Percentiles rank a stretch among this genome's conserved stretches.
These are phyloP conservation scores for Athalia circularis DNA, from an alignment of 2,888 invertebrate genomes.

Conservation along the genomic window DNA sequence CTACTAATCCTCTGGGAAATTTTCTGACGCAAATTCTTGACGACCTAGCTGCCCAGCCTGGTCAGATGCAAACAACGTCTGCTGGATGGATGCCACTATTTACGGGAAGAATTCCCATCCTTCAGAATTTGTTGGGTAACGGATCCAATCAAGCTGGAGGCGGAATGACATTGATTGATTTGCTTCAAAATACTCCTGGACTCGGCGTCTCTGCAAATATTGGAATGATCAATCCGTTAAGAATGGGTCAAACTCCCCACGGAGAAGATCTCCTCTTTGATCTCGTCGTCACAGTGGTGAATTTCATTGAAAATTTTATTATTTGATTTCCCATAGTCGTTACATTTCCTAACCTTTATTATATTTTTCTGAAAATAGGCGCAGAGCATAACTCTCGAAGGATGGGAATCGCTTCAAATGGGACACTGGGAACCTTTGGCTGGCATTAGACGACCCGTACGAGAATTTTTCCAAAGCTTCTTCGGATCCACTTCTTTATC, in stretches of 20 bases:
- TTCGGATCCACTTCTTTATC: slow-evolving; percentile 50
- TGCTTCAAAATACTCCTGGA: slow-evolving; percentile 14
- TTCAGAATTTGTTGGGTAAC: slow-evolving; percentile 45
- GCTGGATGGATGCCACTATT: slow-evolving; percentile 46
- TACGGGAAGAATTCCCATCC: slow-evolving; percentile 38
- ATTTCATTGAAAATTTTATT: neutral
- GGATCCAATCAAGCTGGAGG: slow-evolving; percentile 30
- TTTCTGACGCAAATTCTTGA: slow-evolving; percentile 48
- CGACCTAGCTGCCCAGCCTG: slow-evolving; percentile 27
- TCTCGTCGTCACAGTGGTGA: slow-evolving; percentile 48
- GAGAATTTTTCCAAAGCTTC: slow-evolving; percentile 57
- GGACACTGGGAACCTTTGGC: slow-evolving; percentile 58
- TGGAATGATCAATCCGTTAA: slow-evolving; percentile 25
- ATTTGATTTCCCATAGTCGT: neutral
- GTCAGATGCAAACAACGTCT: slow-evolving; percentile 16
- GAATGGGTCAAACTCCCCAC: slow-evolving; percentile 18
- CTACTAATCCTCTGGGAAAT: slow-evolving; percentile 43
- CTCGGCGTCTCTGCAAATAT: slow-evolving; percentile 23
- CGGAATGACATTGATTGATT: slow-evolving; percentile 35
- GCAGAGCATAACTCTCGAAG: slow-evolving; percentile 59
- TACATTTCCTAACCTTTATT: neutral
- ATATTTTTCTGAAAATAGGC: slow-evolving; percentile 53
- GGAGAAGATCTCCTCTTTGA: slow-evolving; percentile 57
- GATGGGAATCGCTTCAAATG: slow-evolving; percentile 54
- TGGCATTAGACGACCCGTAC: slow-evolving; percentile 58